A percentile compares a stretch with the other conserved stretches of the same genome.
phyloP scores from a whole-genome alignment of 2,888 invertebrate species.

The Philereme transversata region DNA sequence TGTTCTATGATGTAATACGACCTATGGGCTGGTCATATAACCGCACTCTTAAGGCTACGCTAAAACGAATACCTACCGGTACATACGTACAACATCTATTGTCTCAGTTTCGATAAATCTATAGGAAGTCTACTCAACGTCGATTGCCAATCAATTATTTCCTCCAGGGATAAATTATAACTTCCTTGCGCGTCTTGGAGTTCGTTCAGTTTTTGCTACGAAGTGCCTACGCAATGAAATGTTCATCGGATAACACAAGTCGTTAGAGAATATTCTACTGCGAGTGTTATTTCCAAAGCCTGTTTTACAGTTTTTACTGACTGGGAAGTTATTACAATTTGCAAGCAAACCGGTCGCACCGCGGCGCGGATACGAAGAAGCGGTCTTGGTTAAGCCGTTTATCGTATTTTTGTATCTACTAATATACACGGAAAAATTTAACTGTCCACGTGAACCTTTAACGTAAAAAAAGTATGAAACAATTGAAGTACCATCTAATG shows the following conservation, averaged over 20 bases:
- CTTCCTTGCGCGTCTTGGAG: slow-evolving; percentile 38
- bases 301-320: slow-evolving; percentile 68
- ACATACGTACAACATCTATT: slow-evolving; percentile 41
- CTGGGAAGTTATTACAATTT: slow-evolving; percentile 63
- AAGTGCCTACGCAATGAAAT: slow-evolving; percentile 29
- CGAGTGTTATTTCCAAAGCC: slow-evolving; percentile 47
- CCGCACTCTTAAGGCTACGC: slow-evolving; percentile 44
- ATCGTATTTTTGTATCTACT: slow-evolving; percentile 53
- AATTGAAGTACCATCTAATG: no score
- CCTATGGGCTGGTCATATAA: slow-evolving; percentile 60
- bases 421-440: slow-evolving; percentile 55
- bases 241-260: slow-evolving; percentile 44
- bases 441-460: slow-evolving; percentile 43
- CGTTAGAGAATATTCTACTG: slow-evolving; percentile 50
- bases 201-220: slow-evolving; percentile 40
- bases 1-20: slow-evolving; percentile 75
- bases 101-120: slow-evolving; percentile 43
- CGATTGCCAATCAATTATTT: slow-evolving; percentile 41
- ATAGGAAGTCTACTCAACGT: slow-evolving; percentile 46
- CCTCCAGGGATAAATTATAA: slow-evolving; percentile 37
- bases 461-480: slow-evolving; percentile 59
- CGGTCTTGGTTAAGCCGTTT: slow-evolving; percentile 49
- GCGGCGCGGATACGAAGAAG: slow-evolving; percentile 60
- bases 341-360: slow-evolving; percentile 59
- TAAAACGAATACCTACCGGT: slow-evolving; percentile 24